phyloP scores from a whole-genome alignment of 2,888 invertebrate species.

The Limenitis camilla region DNA sequence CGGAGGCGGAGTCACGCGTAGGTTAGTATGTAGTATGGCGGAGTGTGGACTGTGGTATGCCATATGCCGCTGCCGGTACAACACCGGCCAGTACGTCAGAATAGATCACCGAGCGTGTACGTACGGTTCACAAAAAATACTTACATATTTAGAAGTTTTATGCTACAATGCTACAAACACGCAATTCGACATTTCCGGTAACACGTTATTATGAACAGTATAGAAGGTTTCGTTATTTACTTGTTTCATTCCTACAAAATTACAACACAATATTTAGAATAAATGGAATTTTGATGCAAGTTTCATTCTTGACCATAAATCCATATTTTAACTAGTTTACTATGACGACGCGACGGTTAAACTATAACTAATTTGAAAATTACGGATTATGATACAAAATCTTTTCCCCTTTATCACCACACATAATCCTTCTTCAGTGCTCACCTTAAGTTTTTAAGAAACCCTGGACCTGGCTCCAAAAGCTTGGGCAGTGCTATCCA shows the following conservation, averaged over 20 bases:
- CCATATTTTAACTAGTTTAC: too few species aligned
- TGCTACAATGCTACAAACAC: conserved; percentile 1
- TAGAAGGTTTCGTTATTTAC: not conserved
- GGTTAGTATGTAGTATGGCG: conserved; percentile 11
- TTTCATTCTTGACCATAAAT: too few species aligned
- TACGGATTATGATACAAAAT: too few species aligned
- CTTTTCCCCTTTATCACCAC: too few species aligned
- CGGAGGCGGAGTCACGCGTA: conserved; percentile 58
- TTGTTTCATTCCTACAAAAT: not conserved
- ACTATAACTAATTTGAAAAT: too few species aligned
- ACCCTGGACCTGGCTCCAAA: too few species aligned
- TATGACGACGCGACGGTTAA: too few species aligned
- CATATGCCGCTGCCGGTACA: too few species aligned
- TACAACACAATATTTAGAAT: not conserved
- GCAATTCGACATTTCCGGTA: not conserved
- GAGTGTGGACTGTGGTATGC: conserved; percentile 39
- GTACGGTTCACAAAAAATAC: conserved; percentile 15
- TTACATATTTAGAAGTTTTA: conserved; percentile 14
- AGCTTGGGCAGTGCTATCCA: too few species aligned
- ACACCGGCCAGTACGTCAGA: conserved; percentile 40
- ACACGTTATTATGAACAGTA: not conserved
- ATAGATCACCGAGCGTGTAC: conserved; percentile 39
- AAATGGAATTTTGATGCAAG: not conserved
- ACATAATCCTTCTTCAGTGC: too few species aligned
- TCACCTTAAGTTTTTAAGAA: too few species aligned